Base-by-base conservation (phyloP, 2,888 invertebrate genomes). In the Drosophila colorata region DNA sequence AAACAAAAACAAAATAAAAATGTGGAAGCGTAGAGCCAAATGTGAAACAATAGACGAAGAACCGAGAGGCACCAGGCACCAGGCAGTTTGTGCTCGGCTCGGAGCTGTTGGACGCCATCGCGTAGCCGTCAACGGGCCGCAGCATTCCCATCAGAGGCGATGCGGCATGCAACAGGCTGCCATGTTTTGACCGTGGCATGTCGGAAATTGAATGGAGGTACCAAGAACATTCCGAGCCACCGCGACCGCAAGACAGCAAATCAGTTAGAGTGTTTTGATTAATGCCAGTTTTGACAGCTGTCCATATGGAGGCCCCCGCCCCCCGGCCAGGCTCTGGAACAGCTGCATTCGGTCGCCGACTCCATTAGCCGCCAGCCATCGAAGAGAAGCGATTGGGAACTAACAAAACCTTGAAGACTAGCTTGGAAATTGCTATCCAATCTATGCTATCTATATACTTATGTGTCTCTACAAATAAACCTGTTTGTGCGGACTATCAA, bases 231-330 rank as follows among this genome's bases (percentile, higher is more conserved):
- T 53, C 40, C 49, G 8, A 46, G 14, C 35, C 49, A 43, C 33
- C 33, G 47, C 44, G 58, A 38, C 52, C 55, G 33, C 70, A 66
- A 72, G 58, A 38, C 49, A 58, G 37, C 70, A 66, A 72, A 75
- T 80, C 80, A 73, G 73, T 69, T 86, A 63, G 72, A 84, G 86
- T 85, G 84, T 85, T 85, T 80, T 85, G 85, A 85, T 85, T 85
- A 87, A 85, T 85, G 80, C 64, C 86, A 77, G 73, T 85, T 85
- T 85, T 85, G 85, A 85, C 85, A 85, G 87, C 87, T 83, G 86
- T 68, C 74, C 85, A 80, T 59, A 53, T 60, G 58, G 43, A 65
- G 51, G 16, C 18, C 43, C n/a, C n/a, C 44, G 16, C 25, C 13
- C 5, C 33, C 44, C 6, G 14, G 49, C n/a, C 53, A 37, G 38